These are phyloP conservation scores for Drosophila siamana DNA, from an alignment of 2,888 invertebrate genomes.

Conservation along the genomic window DNA sequence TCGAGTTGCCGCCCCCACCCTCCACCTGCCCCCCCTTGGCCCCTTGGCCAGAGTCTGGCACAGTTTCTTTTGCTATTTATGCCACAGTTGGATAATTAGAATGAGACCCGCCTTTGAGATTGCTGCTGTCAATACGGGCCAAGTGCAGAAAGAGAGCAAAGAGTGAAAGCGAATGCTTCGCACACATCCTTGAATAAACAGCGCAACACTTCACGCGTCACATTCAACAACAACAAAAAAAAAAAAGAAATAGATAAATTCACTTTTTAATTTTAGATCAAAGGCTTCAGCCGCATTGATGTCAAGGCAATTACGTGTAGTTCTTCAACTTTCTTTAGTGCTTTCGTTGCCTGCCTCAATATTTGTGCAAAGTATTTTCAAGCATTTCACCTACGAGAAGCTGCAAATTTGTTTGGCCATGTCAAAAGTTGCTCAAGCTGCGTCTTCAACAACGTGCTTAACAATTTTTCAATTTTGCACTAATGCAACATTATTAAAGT, in stretches of 20 bases:
- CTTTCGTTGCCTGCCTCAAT: no score
- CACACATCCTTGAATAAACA: conserved; percentile 1
- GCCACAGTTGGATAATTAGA: conserved; percentile 39
- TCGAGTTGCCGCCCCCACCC: conserved; percentile 21
- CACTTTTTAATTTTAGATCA: not conserved
- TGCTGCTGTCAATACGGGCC: conserved; percentile 40
- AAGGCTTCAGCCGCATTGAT: not conserved
- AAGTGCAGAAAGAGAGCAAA: not conserved
- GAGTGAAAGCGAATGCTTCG: not conserved
- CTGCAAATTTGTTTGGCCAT: no score
- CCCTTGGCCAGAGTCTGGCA: conserved; percentile 27
- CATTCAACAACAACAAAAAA: no score
- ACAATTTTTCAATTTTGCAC: no score
- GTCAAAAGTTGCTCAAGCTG: no score
- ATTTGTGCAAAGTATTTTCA: no score
- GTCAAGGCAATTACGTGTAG: conserved; percentile 1
- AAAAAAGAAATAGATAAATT: not conserved
- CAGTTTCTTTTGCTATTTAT: conserved; percentile 14
- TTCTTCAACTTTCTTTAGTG: not conserved
- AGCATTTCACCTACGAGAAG: no score
- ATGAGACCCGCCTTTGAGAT: conserved; percentile 38
- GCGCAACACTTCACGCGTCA: not conserved
- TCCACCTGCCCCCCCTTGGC: no score
- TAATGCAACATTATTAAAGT: no score
- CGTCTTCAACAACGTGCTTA: no score